phyloP scores from a whole-genome alignment of 2,113 vertebrate species.

The Microcebus tavaratra region DNA sequence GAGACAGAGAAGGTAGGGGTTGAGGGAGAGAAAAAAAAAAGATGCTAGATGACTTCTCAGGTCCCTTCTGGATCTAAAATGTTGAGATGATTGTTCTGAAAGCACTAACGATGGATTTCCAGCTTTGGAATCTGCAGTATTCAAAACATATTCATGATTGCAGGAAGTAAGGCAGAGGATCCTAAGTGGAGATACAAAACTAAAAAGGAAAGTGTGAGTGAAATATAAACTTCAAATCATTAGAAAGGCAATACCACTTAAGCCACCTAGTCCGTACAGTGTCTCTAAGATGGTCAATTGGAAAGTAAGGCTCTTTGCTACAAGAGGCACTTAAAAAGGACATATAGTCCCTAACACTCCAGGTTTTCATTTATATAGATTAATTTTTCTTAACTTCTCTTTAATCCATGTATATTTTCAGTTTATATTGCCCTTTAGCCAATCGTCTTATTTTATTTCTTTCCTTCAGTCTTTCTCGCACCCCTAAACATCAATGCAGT shows the following conservation, averaged over 20 bases:
- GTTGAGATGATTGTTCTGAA: not conserved
- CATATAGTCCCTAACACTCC: not conserved
- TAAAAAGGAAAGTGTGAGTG: not conserved
- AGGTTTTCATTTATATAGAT: not conserved
- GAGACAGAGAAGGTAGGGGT: no score
- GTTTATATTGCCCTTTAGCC: not conserved
- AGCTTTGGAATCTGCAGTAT: not conserved
- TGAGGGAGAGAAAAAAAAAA: not conserved
- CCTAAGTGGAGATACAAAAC: not conserved
- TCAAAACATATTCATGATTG: not conserved
- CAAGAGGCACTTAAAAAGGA: not conserved
- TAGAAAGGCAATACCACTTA: not conserved
- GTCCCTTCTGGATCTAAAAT: not conserved
- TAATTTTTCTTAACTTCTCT: constrained; percentile 10
- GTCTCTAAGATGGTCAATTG: not conserved
- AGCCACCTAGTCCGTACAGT: not conserved
- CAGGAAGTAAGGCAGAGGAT: not conserved
- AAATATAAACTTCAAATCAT: not conserved
- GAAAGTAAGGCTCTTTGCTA: not conserved
- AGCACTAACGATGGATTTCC: not conserved
- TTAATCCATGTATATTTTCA: not conserved
- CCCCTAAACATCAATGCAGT: not conserved
- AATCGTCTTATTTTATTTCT: not conserved
- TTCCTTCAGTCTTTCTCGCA: not conserved
- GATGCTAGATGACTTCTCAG: not conserved